Evolutionary conservation across 2,797 vertebrate species (phyloP).

Genomic region (Oreochromis mossambicus): DNA sequence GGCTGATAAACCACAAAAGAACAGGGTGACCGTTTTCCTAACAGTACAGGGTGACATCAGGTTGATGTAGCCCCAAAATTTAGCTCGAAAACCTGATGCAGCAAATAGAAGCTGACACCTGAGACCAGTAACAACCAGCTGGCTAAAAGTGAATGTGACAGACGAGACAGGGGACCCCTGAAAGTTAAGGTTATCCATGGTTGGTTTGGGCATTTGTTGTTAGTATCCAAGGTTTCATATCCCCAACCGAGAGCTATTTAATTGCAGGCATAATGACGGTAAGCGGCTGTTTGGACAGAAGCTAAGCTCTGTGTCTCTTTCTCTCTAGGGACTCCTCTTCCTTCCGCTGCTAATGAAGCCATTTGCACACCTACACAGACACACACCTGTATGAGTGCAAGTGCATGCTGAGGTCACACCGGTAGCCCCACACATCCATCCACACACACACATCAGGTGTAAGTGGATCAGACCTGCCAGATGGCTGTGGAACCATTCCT

Average conservation of each 20-base stretch:
- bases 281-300: slow-evolving; percentile 11
- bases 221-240: neutral
- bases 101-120: neutral
- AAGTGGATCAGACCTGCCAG: neutral
- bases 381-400: neutral
- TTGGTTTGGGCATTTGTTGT: neutral
- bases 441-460: neutral
- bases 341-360: neutral
- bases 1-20: neutral
- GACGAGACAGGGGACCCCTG: neutral
- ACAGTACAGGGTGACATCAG: neutral
- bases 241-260: neutral
- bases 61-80: neutral
- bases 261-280: neutral
- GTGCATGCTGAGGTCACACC: neutral
- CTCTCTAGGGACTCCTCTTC: neutral
- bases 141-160: neutral
- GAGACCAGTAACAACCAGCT: neutral
- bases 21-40: neutral
- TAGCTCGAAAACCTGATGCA: neutral
- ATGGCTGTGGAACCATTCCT: neutral
- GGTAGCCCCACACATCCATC: neutral
- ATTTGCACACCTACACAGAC: neutral
- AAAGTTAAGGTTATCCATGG: neutral
- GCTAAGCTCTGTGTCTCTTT: neutral